Base-by-base conservation (phyloP, 2,888 invertebrate species). In the Drosophila tanythrix region DNA sequence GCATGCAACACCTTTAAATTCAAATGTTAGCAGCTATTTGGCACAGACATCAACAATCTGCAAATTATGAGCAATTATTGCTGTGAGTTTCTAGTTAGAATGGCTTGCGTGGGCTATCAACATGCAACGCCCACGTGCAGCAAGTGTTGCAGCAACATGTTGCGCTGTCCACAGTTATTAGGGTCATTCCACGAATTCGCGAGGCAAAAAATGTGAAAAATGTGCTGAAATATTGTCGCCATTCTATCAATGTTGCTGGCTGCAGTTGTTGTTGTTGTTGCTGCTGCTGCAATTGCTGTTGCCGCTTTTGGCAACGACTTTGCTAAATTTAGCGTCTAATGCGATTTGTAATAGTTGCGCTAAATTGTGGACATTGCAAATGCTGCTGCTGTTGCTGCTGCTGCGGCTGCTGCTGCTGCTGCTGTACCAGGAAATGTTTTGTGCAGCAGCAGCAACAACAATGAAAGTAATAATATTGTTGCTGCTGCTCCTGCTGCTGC, bases 291-390 rank as follows among this genome's bases (percentile, higher is more conserved):
- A 46, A 46, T 18, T 48, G 36, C 7, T 63, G 58, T 3, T 46
- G 66, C n/a, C 51, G 69, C 40, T 27, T 76, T 50, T 66, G 66
- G 58, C 65, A 56, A 52, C 70, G 63, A 63, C 69, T 79, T 76
- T 68, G 81, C 87, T 88, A 83, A 87, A 87, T 87, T 83, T 87
- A 88, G 86, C 87, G 71, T 79, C 82, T 86, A 88, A 87, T 86
- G 83, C 87, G 86, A 87, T 87, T 88, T 87, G 85, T 88, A 77
- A 83, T 81, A 88, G 76, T 72, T 87, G 88, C 77, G 82, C 85
- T 87, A 84, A 85, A 85, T 85, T 88, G 88, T 83, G 71, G 73
- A 57, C 79, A 78, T 64, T 74, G 70, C 40, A 56, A 66, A 18
- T 58, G 64, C 25, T 52, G 70, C 25, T 73, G 70, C 25, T 60